Evolutionary conservation across 1,140 invertebrate species (phyloP).

Genomic region (Pentalonia nigronervosa): DNA sequence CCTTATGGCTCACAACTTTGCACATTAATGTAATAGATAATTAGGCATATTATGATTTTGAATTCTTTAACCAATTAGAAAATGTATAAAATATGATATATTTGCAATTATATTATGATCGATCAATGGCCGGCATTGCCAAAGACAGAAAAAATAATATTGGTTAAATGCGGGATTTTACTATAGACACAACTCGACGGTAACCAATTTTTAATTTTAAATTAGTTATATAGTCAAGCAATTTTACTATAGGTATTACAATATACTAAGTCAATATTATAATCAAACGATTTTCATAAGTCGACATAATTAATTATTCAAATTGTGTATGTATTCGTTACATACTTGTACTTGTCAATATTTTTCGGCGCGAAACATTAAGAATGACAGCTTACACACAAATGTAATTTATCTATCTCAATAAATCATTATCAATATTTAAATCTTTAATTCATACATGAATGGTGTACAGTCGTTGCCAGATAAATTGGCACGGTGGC

Average conservation of each 20-base stretch:
- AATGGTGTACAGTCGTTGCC: too few relatives aligned
- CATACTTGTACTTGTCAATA: neutral
- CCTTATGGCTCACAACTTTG: too few relatives aligned
- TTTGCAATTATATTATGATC: too few relatives aligned
- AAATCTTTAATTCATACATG: neutral
- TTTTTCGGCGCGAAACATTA: neutral
- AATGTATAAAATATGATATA: too few relatives aligned
- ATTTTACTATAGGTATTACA: neutral
- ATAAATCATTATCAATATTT: neutral
- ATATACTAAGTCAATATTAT: neutral
- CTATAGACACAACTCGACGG: neutral
- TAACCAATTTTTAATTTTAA: neutral
- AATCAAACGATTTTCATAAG: neutral
- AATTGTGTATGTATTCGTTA: neutral
- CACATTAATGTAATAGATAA: too few relatives aligned
- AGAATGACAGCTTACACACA: neutral
- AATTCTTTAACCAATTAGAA: too few relatives aligned
- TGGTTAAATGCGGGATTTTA: neutral
- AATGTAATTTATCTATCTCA: neutral
- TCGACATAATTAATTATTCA: neutral
- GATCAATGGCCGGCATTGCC: too few relatives aligned
- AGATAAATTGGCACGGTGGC: too few relatives aligned
- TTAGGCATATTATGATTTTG: too few relatives aligned
- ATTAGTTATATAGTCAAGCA: neutral
- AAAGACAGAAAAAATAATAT: neutral